phyloP scores from a whole-genome alignment of 2,888 invertebrate species.

The Diaphora mendica region DNA sequence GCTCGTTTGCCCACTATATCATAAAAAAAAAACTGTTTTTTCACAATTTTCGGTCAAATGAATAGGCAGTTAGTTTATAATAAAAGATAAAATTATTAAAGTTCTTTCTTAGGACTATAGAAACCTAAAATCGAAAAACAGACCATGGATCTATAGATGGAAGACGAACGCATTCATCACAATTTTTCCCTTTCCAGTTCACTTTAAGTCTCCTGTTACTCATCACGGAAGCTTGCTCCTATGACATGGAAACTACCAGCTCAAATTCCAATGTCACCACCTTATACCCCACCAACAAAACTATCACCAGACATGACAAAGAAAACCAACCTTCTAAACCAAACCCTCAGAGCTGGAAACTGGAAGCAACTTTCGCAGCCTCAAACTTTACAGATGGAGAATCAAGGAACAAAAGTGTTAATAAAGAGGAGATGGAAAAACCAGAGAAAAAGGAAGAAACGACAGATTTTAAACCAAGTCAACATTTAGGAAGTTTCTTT shows the following conservation, averaged over 20 bases:
- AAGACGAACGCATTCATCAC: neutral
- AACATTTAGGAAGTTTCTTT: slow-evolving; percentile 78
- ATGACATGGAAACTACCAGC: slow-evolving; percentile 56
- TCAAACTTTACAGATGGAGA: slow-evolving; percentile 52
- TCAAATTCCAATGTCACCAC: slow-evolving; percentile 65
- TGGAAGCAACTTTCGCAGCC: slow-evolving; percentile 63
- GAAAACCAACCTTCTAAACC: slow-evolving; percentile 44
- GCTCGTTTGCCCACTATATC: too few relatives aligned
- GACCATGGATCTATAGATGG: neutral
- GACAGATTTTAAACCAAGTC: slow-evolving; percentile 83
- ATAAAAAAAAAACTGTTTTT: too few relatives aligned
- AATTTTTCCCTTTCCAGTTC: slow-evolving; percentile 47
- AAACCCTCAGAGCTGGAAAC: slow-evolving; percentile 63
- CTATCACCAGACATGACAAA: slow-evolving; percentile 35
- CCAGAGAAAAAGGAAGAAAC: slow-evolving; percentile 41
- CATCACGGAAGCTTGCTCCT: slow-evolving; percentile 40
- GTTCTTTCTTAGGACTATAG: neutral
- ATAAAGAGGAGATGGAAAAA: slow-evolving; percentile 23
- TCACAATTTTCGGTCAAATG: too few relatives aligned
- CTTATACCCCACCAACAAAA: slow-evolving; percentile 63
- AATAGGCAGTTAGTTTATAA: too few relatives aligned
- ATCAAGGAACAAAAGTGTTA: slow-evolving; percentile 44
- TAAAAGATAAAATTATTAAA: too few relatives aligned
- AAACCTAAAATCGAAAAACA: neutral
- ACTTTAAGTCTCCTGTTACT: slow-evolving; percentile 57